These are phyloP conservation scores for Poeciliopsis prolifica DNA, from an alignment of 2,113 vertebrate species.

Conservation along the genomic window DNA sequence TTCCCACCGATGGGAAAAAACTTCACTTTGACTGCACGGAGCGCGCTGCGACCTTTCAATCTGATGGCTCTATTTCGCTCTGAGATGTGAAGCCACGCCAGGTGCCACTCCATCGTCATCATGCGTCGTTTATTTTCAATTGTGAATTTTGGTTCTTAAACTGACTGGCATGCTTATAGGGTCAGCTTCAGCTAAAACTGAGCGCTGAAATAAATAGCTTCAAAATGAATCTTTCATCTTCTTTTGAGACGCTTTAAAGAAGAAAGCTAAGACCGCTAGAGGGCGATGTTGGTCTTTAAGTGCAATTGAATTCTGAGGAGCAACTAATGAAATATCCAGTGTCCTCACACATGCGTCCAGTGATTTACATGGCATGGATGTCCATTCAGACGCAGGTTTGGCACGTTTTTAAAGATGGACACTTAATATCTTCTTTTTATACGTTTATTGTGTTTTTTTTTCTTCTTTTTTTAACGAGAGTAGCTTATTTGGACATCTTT, in stretches of 20 bases:
- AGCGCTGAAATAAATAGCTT: neutral
- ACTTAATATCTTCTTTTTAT: neutral
- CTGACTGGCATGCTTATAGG: neutral
- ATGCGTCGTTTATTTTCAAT: neutral
- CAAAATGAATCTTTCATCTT: neutral
- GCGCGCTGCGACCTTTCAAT: neutral
- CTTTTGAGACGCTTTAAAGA: neutral
- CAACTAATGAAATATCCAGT: slow-evolving; percentile 4
- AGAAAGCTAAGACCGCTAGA: slow-evolving; percentile 55
- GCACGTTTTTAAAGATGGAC: neutral
- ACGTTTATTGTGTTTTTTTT: neutral
- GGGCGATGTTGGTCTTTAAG: slow-evolving; percentile 71
- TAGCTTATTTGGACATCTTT: neutral
- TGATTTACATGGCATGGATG: neutral
- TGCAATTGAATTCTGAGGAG: slow-evolving; percentile 21
- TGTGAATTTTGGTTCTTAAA: neutral
- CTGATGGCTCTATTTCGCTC: neutral
- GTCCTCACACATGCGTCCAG: neutral
- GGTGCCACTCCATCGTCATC: neutral
- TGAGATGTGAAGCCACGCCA: neutral
- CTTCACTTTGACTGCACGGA: slow-evolving; percentile 64
- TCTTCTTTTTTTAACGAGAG: neutral
- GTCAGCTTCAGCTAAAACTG: neutral
- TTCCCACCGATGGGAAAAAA: slow-evolving; percentile 60
- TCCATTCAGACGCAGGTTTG: neutral